Evolutionary conservation across 2,113 vertebrate species (phyloP).

Genomic region (Myrmecobius fasciatus): DNA sequence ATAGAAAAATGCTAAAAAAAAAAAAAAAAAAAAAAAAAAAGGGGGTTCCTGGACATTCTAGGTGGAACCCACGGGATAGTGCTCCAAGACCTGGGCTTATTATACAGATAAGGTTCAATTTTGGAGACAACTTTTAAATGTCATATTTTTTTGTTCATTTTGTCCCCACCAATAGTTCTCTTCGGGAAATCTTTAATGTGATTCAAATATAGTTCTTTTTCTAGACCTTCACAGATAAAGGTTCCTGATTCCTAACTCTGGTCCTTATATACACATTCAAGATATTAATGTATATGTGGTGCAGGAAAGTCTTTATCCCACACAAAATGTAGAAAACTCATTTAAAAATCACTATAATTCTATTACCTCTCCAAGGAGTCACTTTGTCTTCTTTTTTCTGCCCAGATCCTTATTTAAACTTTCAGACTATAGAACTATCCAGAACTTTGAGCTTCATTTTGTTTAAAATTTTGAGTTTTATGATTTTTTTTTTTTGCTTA

Average conservation of each 20-base stretch:
- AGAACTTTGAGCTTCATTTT: not conserved
- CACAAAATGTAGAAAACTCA: not conserved
- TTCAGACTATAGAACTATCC: not conserved
- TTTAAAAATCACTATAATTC: not conserved
- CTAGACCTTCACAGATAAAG: not conserved
- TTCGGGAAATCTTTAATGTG: not conserved
- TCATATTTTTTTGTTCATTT: not conserved
- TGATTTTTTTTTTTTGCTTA: not conserved
- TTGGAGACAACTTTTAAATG: not conserved
- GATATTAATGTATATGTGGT: not conserved
- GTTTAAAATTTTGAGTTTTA: not conserved
- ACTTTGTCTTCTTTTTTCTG: not conserved
- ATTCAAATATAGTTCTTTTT: not conserved
- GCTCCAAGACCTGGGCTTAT: not conserved
- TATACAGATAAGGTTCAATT: not conserved
- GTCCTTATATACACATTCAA: not conserved
- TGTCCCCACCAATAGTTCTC: not conserved
- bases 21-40: too few relatives aligned
- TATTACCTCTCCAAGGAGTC: not conserved
- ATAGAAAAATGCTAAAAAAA: too few relatives aligned
- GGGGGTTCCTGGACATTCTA: not conserved
- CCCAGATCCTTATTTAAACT: not conserved
- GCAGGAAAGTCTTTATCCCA: not conserved
- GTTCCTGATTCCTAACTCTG: not conserved
- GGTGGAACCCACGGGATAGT: not conserved